Percentiles rank a stretch among this genome's conserved stretches.
These are phyloP conservation scores for Arnoldichthys spilopterus DNA, from an alignment of 2,797 vertebrate genomes.

Conservation along the genomic window DNA sequence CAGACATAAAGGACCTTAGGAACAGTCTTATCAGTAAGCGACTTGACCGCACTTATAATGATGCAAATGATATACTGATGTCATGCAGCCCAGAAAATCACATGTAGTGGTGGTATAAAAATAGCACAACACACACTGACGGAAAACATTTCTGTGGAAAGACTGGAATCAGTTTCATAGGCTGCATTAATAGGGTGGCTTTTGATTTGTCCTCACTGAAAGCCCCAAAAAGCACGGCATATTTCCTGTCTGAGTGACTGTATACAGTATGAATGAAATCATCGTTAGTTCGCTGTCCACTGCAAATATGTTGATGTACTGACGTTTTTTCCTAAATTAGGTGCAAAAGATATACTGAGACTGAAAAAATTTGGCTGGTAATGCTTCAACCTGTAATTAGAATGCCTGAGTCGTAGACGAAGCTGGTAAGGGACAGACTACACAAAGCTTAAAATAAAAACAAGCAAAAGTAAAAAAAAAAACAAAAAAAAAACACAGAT, in stretches of 20 bases:
- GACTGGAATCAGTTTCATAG: background rate
- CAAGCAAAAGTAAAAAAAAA: conserved; percentile 17
- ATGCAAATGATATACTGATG: background rate
- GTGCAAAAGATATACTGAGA: conserved; percentile 24
- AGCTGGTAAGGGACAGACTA: conserved; percentile 46
- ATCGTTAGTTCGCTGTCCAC: background rate
- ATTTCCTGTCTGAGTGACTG: conserved; percentile 20
- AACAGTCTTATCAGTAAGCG: background rate
- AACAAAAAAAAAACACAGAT: conserved; percentile 17
- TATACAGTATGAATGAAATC: conserved; percentile 6
- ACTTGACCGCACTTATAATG: background rate
- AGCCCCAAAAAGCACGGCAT: background rate
- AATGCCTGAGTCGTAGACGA: conserved; percentile 24
- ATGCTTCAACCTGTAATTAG: conserved; percentile 23
- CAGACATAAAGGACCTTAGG: background rate
- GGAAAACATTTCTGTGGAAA: background rate
- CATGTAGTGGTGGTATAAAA: background rate
- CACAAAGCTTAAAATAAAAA: conserved; percentile 50
- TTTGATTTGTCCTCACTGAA: conserved; percentile 11
- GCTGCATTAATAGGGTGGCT: background rate
- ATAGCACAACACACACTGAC: background rate
- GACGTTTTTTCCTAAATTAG: conserved; percentile 33
- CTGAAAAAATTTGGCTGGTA: conserved; percentile 7
- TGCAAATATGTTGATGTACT: conserved; percentile 25
- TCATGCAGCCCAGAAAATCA: conserved; percentile 1